phyloP scores from a whole-genome alignment of 2,888 invertebrate genomes.

The Apodemia zela region DNA sequence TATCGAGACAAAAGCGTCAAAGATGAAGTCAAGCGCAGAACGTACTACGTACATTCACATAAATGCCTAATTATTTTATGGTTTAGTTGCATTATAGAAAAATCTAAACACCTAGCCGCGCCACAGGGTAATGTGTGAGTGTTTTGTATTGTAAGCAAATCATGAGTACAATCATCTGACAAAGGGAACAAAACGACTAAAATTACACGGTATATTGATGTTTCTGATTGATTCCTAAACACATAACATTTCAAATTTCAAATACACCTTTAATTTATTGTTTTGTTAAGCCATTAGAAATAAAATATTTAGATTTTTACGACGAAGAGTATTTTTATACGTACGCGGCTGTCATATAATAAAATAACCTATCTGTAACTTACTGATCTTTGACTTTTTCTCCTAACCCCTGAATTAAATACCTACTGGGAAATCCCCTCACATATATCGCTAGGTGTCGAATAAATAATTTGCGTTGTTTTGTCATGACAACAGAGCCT shows the following conservation, averaged over 20 bases:
- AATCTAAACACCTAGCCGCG: too few species aligned
- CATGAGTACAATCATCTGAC: too few species aligned
- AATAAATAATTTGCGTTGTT: neutral
- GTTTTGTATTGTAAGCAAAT: too few species aligned
- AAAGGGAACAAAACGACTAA: too few species aligned
- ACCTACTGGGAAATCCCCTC: neutral
- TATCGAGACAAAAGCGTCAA: too few species aligned
- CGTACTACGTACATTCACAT: too few species aligned
- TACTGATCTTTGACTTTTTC: neutral
- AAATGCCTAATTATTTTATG: too few species aligned
- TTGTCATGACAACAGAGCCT: neutral
- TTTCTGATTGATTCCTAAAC: too few species aligned
- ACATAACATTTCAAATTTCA: constrained; percentile 58
- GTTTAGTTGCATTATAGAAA: too few species aligned
- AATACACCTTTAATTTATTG: constrained; percentile 4
- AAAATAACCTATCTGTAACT: neutral
- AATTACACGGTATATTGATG: too few species aligned
- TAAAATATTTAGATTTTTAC: neutral
- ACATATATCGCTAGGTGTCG: neutral
- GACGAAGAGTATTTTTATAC: neutral
- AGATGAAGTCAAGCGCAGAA: too few species aligned
- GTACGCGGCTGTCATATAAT: neutral
- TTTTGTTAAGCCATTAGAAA: constrained; percentile 1
- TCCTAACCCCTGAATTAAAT: constrained; percentile 4
- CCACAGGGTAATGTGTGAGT: too few species aligned